phyloP scores from a whole-genome alignment of 1,140 invertebrate genomes.

The Dreissena rostriformis region DNA sequence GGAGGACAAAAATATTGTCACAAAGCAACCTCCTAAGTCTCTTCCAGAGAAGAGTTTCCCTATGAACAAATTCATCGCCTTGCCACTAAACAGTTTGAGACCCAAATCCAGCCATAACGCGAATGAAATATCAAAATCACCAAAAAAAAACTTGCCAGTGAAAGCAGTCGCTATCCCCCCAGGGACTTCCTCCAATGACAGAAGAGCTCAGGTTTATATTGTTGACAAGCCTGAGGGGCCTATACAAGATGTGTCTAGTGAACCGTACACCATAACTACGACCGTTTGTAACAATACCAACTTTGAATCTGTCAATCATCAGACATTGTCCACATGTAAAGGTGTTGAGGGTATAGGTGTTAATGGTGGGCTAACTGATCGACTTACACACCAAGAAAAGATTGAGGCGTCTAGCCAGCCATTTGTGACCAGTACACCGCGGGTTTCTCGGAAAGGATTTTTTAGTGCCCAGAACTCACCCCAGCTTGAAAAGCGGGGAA shows the following conservation, averaged over 20 bases:
- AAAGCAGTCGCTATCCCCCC: slow-evolving; percentile 61
- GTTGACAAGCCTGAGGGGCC: slow-evolving; percentile 9
- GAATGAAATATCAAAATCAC: slow-evolving; percentile 46
- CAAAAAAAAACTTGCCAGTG: slow-evolving; percentile 58
- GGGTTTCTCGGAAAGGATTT: slow-evolving; percentile 2
- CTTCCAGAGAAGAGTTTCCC: slow-evolving; percentile 56
- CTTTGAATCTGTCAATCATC: neutral
- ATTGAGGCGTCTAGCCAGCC: neutral
- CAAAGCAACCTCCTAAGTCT: neutral
- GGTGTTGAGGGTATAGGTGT: slow-evolving; percentile 7
- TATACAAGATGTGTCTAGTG: slow-evolving; percentile 13
- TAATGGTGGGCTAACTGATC: slow-evolving; percentile 8
- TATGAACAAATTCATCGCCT: slow-evolving; percentile 67
- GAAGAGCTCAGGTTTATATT: slow-evolving; percentile 46
- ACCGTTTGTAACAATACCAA: neutral
- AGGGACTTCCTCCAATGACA: slow-evolving; percentile 49
- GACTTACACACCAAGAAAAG: neutral
- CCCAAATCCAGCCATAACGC: slow-evolving; percentile 54
- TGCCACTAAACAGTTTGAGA: slow-evolving; percentile 62
- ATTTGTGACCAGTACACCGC: slow-evolving; percentile 38
- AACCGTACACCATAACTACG: slow-evolving; percentile 7
- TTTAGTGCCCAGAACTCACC: slow-evolving; percentile 43
- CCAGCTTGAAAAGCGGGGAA: neutral
- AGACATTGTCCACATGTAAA: neutral
- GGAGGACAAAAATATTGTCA: slow-evolving; percentile 1